Base-by-base conservation (phyloP, 2,797 vertebrate species). In the Pangasius macronema region DNA sequence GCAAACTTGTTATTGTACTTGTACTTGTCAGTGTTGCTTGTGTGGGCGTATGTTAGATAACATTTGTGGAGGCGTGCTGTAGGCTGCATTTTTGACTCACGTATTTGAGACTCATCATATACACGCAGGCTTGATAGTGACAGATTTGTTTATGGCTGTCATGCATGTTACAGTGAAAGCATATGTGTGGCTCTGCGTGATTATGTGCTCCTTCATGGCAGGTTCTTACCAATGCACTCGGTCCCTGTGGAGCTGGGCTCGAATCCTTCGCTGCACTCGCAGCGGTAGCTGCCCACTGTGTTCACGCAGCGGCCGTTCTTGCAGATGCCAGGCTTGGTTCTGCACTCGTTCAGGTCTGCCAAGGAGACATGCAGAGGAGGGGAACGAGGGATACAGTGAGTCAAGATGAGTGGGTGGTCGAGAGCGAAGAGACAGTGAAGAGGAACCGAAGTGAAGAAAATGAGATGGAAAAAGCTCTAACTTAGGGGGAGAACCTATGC, bases 261-360 rank as follows among this genome's bases (percentile, higher is more conserved):
- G 82, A 99, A 99, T 13, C 98, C 98, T 4, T 97, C 95, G 0
- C 97, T 97, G 89, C 98, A 99, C 82, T 97, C 96, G 2, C 98
- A 99, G 91, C 93, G 94, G 91, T 98, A 99, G 89, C 98, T 99
- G 33, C 98, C 97, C 88, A 95, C 93, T 0, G 95, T 97, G 94
- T 99, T 99, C 85, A 97, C 6, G 0, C 98, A 99, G 90, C 94
- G 97, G 1, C 98, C 98, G 0, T 98, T 97, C 94, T 97, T 95
- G 80, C 98, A 99, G 94, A 98, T 96, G 16, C 96, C 96, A 0
- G 97, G 96, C 90, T 97, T 97, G 88, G 94, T 91, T 0, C 94
- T 95, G 85, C 98, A 99, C 90, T 99, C 98, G 0, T 99, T 98
- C 88, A 98, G 96, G 90, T 99, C 98, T 99, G 94, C 85, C 70